phyloP scores from a whole-genome alignment of 2,113 vertebrate genomes.

The Aplodontia rufa region DNA sequence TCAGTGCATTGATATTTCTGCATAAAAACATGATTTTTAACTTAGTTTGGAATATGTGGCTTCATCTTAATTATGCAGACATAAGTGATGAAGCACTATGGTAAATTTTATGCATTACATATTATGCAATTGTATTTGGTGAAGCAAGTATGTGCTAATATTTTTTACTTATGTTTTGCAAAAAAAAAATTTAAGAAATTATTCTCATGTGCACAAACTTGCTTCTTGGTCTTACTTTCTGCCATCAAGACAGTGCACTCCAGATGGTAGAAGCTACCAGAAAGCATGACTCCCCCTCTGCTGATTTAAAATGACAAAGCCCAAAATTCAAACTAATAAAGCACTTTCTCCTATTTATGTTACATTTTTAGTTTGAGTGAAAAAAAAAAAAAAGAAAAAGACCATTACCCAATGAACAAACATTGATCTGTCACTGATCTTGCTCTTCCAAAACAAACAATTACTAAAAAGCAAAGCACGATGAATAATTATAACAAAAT shows the following conservation, averaged over 20 bases:
- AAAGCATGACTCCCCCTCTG: not conserved
- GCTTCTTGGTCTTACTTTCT: not conserved
- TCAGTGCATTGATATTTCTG: not conserved
- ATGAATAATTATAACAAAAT: not conserved
- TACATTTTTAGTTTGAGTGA: not conserved
- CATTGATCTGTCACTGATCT: constrained; percentile 2
- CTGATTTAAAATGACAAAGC: not conserved
- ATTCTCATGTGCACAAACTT: not conserved
- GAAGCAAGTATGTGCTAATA: not conserved
- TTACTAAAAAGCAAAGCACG: not conserved
- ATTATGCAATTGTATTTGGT: not conserved
- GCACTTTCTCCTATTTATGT: not conserved
- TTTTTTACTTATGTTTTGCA: not conserved
- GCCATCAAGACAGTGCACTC: accelerated
- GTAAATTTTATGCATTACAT: not conserved
- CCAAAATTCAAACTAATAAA: not conserved
- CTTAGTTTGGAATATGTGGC: not conserved
- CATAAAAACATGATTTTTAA: not conserved
- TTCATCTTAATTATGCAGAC: not conserved
- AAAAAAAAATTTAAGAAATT: not conserved
- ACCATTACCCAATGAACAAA: not conserved
- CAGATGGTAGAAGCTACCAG: not conserved
- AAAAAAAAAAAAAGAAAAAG: not conserved
- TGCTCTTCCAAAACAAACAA: not conserved
- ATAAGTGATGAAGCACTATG: not conserved